Evolutionary conservation across 2,113 vertebrate genomes (phyloP).

Genomic region (Pelmatolapia mariae): DNA sequence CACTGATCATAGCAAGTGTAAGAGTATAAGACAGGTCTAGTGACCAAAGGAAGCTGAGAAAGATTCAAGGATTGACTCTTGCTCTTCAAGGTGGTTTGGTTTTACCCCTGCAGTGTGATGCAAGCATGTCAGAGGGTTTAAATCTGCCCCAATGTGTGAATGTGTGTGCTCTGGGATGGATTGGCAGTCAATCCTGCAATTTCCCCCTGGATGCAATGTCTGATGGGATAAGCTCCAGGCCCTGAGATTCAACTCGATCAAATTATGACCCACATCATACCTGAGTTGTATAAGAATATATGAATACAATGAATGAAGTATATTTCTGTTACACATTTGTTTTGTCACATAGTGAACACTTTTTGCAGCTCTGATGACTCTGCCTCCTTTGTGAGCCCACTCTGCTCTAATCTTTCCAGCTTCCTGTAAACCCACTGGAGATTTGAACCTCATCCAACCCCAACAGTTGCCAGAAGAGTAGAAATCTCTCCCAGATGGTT

Average conservation of each 20-base stretch:
- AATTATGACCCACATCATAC: neutral
- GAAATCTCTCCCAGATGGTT: constrained; percentile 11
- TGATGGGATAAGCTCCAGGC: neutral
- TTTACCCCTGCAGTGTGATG: neutral
- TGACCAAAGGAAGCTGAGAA: neutral
- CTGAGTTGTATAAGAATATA: neutral
- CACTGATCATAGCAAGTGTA: neutral
- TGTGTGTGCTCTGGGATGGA: neutral
- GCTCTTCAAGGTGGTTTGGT: neutral
- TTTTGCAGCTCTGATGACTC: neutral
- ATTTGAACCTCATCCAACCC: neutral
- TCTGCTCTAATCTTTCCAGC: neutral
- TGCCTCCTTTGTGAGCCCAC: neutral
- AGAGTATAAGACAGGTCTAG: neutral
- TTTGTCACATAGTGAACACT: neutral
- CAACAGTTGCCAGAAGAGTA: neutral
- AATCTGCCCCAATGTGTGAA: neutral
- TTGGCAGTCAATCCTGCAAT: neutral
- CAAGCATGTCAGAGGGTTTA: neutral
- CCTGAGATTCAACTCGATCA: neutral
- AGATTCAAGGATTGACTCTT: neutral
- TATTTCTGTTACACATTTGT: neutral
- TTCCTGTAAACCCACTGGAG: neutral
- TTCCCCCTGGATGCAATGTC: neutral
- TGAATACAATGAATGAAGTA: neutral